phyloP scores from a whole-genome alignment of 2,888 invertebrate species.

The Spialia ferax region DNA sequence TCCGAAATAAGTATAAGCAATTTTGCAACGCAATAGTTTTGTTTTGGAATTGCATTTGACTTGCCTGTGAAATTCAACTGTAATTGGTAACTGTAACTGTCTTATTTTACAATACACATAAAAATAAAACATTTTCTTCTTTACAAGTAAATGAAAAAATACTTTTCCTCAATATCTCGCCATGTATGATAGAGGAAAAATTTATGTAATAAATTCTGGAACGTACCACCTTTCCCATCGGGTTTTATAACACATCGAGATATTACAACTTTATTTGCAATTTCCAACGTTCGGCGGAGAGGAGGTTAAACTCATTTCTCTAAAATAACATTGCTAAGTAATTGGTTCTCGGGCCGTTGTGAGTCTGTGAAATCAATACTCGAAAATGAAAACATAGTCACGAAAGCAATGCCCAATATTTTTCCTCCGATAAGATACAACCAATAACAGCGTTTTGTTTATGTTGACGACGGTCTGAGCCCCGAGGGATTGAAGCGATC shows the following conservation, averaged over 20 bases:
- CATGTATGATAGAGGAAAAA: not conserved
- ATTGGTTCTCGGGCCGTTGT: slow-evolving; percentile 32
- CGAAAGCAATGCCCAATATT: slow-evolving; percentile 66
- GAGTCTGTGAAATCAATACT: slow-evolving; percentile 45
- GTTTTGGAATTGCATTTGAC: no score
- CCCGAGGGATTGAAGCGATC: slow-evolving; percentile 63
- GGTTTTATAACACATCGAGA: slow-evolving; percentile 10
- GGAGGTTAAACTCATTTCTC: slow-evolving; percentile 21
- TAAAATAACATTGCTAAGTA: slow-evolving; percentile 32
- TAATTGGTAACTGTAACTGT: no score
- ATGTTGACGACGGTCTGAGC: slow-evolving; percentile 74
- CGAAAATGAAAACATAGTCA: slow-evolving; percentile 59
- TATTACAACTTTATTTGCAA: slow-evolving; percentile 21
- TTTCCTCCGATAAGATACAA: slow-evolving; percentile 76
- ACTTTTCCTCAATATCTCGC: no score
- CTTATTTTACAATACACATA: no score
- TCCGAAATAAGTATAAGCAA: no score
- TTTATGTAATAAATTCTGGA: not conserved
- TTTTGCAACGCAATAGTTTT: no score
- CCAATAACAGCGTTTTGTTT: slow-evolving; percentile 80
- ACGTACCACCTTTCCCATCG: not conserved
- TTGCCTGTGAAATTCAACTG: no score
- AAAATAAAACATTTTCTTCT: no score
- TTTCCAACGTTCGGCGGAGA: not conserved
- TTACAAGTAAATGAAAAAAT: no score